Evolutionary conservation across 1,140 invertebrate genomes (phyloP).

Genomic region (Propsilocerus akamusi): DNA sequence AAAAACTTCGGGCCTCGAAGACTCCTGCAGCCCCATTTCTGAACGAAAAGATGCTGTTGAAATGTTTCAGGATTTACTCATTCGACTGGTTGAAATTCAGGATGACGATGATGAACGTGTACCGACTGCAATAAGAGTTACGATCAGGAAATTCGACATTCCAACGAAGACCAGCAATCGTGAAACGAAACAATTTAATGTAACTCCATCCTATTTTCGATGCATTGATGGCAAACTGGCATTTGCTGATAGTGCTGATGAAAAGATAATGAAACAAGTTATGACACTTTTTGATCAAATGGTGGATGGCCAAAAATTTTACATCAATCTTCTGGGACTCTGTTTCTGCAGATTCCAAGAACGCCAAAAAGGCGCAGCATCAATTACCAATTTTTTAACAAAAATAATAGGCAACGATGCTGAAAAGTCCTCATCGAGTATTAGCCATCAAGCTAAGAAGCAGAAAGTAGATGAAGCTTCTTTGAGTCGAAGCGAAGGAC

Average conservation of each 20-base stretch:
- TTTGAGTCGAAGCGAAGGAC: slow-evolving; percentile 7
- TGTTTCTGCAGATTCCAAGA: slow-evolving; percentile 63
- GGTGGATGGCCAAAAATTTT: slow-evolving; percentile 51
- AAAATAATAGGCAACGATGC: slow-evolving; percentile 32
- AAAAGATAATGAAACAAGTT: slow-evolving; percentile 44
- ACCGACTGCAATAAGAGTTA: slow-evolving; percentile 49
- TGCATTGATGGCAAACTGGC: slow-evolving; percentile 28
- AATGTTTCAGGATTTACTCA: slow-evolving; percentile 40
- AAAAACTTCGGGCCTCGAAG: slow-evolving; percentile 53
- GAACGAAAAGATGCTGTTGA: slow-evolving; percentile 48
- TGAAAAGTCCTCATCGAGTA: slow-evolving; percentile 6
- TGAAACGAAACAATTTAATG: slow-evolving; percentile 49
- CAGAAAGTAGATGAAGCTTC: slow-evolving; percentile 26
- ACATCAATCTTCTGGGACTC: slow-evolving; percentile 54
- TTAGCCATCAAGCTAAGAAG: slow-evolving; percentile 17
- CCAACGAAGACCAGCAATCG: slow-evolving; percentile 37
- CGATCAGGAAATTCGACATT: slow-evolving; percentile 43
- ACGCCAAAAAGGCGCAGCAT: slow-evolving; percentile 35
- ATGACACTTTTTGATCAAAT: slow-evolving; percentile 57
- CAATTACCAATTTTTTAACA: slow-evolving; percentile 50
- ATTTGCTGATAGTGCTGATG: slow-evolving; percentile 32
- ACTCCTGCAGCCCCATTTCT: slow-evolving; percentile 48
- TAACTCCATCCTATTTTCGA: slow-evolving; percentile 40
- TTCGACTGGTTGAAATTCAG: slow-evolving; percentile 44
- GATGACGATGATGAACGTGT: slow-evolving; percentile 62